These are phyloP conservation scores for Helostoma temminkii DNA, from an alignment of 2,797 vertebrate species.

Conservation along the genomic window DNA sequence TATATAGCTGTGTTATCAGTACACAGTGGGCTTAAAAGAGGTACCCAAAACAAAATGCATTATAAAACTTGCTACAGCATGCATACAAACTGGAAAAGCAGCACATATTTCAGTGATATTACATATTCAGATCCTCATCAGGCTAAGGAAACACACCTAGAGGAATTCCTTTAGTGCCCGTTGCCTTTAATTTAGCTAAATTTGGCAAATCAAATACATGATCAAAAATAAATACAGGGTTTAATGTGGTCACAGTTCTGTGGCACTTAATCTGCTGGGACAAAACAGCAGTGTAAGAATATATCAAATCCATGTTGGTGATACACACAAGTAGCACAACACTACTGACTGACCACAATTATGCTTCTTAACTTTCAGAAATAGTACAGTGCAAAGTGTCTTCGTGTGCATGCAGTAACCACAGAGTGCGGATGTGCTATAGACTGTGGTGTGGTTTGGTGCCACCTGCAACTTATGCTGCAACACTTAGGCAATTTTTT, in stretches of 20 bases:
- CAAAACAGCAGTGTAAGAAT: background rate
- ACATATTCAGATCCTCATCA: background rate
- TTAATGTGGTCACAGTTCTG: background rate
- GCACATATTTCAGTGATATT: no score
- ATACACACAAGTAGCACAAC: conserved; percentile 10
- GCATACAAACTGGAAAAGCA: no score
- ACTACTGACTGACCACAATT: conserved; percentile 30
- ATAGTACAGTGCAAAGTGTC: conserved; percentile 28
- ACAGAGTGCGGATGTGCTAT: conserved; percentile 46
- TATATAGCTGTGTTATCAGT: background rate
- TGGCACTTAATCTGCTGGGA: background rate
- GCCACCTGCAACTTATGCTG: conserved; percentile 38
- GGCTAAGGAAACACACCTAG: background rate
- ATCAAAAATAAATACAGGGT: background rate
- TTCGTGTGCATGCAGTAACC: conserved; percentile 20
- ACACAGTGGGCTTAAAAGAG: no score
- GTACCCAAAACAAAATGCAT: no score
- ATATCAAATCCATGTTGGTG: background rate
- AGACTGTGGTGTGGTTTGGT: conserved; percentile 42
- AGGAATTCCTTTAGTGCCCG: background rate
- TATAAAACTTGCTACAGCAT: no score
- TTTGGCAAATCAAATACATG: background rate
- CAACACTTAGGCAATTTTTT: background rate
- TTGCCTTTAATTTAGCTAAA: conserved; percentile 2
- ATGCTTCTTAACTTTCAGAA: conserved; percentile 23